Percentiles rank a stretch among this genome's conserved stretches.
These are phyloP conservation scores for Willowsia nigromaculata DNA, from an alignment of 2,888 invertebrate species.

Conservation along the genomic window DNA sequence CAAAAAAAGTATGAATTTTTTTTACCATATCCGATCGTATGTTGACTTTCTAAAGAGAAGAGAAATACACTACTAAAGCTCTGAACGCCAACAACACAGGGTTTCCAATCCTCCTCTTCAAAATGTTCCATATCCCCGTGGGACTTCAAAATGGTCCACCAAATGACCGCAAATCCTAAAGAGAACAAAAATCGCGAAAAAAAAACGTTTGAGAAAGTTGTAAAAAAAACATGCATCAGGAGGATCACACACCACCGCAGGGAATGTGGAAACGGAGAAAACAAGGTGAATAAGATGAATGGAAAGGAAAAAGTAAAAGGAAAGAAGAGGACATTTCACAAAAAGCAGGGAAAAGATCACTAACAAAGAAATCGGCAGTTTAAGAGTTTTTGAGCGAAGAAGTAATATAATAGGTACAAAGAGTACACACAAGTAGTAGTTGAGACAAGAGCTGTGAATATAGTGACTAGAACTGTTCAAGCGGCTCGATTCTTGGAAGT, in stretches of 20 bases:
- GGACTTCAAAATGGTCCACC: constrained; percentile 96
- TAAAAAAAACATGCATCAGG: neutral
- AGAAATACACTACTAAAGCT: constrained; percentile 95
- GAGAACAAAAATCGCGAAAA: neutral
- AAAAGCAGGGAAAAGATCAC: neutral
- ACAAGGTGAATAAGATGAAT: neutral
- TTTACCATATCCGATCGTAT: constrained; percentile 89
- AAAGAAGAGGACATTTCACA: neutral
- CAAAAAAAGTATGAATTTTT: constrained; percentile 81
- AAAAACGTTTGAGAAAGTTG: no score
- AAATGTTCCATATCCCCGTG: constrained; percentile 92
- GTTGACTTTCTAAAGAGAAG: constrained; percentile 97
- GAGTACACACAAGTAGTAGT: neutral
- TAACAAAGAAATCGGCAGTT: neutral
- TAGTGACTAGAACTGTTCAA: neutral
- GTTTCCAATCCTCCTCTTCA: constrained; percentile 85
- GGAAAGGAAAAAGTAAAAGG: neutral
- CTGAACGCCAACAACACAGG: constrained; percentile 92
- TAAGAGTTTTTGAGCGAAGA: neutral
- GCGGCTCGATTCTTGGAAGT: neutral
- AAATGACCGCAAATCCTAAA: constrained; percentile 89
- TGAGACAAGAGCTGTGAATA: neutral
- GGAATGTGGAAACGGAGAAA: neutral
- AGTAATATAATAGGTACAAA: neutral
- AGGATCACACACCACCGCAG: neutral